These are phyloP conservation scores for Tanypteryx hageni DNA, from an alignment of 2,888 invertebrate species.

Conservation along the genomic window DNA sequence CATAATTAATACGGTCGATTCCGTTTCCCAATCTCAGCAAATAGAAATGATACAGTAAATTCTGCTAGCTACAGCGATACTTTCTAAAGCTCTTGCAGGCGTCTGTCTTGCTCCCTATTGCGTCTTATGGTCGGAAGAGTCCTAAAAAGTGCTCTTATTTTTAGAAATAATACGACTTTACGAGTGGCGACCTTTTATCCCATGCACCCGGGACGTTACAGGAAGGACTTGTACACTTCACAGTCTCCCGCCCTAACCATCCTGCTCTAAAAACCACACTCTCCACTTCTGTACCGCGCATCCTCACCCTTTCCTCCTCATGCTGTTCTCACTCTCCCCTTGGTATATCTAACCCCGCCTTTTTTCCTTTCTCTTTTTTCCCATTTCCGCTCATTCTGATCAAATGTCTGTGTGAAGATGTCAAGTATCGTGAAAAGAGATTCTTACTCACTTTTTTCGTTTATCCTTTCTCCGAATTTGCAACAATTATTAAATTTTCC, in stretches of 20 bases:
- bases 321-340: neutral
- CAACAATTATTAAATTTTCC: too few species aligned
- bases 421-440: too few species aligned
- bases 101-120: neutral
- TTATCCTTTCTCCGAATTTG: too few species aligned
- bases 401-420: too few species aligned
- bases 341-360: neutral
- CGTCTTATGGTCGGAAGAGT: neutral
- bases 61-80: neutral
- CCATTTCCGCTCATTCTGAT: too few species aligned
- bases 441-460: too few species aligned
- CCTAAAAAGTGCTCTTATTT: constrained; percentile 36
- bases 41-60: too few species aligned
- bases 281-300: neutral
- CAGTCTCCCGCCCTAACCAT: too few species aligned
- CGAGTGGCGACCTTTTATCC: constrained; percentile 35
- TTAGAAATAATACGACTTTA: constrained; percentile 25
- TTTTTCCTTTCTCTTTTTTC: too few species aligned
- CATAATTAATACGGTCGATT: too few species aligned
- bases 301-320: neutral
- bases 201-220: neutral
- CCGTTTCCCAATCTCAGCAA: too few species aligned
- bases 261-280: neutral
- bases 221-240: neutral
- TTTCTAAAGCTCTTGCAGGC: neutral